Evolutionary conservation across 2,888 invertebrate genomes (phyloP).

Genomic region (Agriotes lineatus): DNA sequence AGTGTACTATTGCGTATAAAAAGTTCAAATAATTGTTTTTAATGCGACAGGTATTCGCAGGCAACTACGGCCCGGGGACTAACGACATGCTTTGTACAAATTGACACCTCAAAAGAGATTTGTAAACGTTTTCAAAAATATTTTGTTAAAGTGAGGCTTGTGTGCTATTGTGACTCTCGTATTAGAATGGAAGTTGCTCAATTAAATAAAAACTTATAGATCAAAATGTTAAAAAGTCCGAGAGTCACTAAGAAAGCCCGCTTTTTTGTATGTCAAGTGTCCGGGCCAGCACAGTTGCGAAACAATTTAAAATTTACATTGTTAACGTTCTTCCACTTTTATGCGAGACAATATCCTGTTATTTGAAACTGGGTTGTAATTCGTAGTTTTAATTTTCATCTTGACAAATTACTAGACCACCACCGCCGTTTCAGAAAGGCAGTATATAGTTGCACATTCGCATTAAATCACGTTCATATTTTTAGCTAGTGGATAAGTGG

Average conservation of each 20-base stretch:
- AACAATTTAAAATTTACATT: slow-evolving; percentile 40
- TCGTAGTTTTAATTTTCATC: slow-evolving; percentile 45
- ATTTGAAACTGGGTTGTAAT: slow-evolving; percentile 51
- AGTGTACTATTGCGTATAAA: slow-evolving; percentile 18
- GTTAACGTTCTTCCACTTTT: slow-evolving; percentile 57
- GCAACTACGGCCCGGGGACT: slow-evolving; percentile 8
- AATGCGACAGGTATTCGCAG: slow-evolving; percentile 7
- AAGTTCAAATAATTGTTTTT: slow-evolving; percentile 20
- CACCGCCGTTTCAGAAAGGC: slow-evolving; percentile 25
- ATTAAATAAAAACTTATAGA: slow-evolving; percentile 49
- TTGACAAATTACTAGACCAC: slow-evolving; percentile 36
- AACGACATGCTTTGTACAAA: slow-evolving; percentile 4
- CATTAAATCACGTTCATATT: slow-evolving; percentile 47
- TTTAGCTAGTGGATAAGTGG: slow-evolving; percentile 49
- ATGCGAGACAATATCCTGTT: slow-evolving; percentile 57
- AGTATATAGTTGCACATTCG: slow-evolving; percentile 39
- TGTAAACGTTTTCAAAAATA: neutral
- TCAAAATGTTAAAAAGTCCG: slow-evolving; percentile 30
- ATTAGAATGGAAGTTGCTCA: slow-evolving; percentile 61
- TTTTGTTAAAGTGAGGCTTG: slow-evolving; percentile 2
- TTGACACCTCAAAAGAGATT: neutral
- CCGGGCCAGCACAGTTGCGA: slow-evolving; percentile 5
- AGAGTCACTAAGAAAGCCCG: slow-evolving; percentile 32
- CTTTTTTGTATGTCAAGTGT: slow-evolving; percentile 10
- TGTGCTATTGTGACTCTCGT: slow-evolving; percentile 30